Base-by-base conservation (phyloP, 1,140 invertebrate genomes). In the Papilio glaucus region DNA sequence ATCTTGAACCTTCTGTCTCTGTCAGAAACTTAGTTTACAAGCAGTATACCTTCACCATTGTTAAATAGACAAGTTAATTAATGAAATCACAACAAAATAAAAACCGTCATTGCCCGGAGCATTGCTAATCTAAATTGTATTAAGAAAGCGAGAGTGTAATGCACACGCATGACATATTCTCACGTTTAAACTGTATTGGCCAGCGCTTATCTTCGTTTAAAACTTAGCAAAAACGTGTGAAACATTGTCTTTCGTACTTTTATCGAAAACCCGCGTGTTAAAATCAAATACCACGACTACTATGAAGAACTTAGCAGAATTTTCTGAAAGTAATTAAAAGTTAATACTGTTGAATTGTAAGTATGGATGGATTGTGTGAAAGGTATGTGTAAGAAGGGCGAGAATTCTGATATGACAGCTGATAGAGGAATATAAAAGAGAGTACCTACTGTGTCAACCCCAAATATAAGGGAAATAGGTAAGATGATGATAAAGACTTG, bases 201-300 rank as follows among this genome's bases (percentile, higher is more conserved):
- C 18, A 12, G 9, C 21, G 21, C 49, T 57, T 33, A 57, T 57
- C 49, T 24, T 57, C 49, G 21, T 57, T 57, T 57, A 26, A 21
- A 57, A 24, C 18, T 57, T 10, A 57, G 49, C 21, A 24, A 57
- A 24, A 57, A 57, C 49, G 49, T 57, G 49, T 57, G 49, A 57
- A 57, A 13, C 6, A 33, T 12, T 26, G 9, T 57, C 24, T 57
- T 12, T 57, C 10, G 12, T 1, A 21, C 9, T 24, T 53, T 53
- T 26, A 57, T 57, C 18, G 8, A 9, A 21, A 18, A 49, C 29
- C 29, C 29, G 29, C 29, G 21, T 18, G n/a, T 49, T 3, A 49
- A 49, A 49, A 49, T 49, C 45, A 1, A 49, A 49, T 15, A 49
- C 0, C 8, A 15, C 8, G 2, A 18, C 2, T 45, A 49, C 1